These are phyloP conservation scores for Therioaphis trifolii DNA, from an alignment of 2,888 invertebrate species.

Conservation along the genomic window DNA sequence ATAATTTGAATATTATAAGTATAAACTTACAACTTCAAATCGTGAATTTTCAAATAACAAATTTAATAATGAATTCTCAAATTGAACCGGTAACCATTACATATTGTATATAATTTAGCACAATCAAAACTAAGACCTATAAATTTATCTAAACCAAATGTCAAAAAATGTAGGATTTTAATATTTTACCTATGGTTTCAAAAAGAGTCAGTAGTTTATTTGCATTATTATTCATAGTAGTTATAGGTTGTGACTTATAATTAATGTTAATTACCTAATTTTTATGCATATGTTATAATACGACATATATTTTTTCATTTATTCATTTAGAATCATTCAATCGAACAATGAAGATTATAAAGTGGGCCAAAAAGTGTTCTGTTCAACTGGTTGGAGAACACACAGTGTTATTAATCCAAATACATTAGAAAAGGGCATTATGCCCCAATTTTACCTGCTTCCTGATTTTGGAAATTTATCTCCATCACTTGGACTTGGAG, in stretches of 20 bases:
- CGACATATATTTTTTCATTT: background rate
- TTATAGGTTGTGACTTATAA: too few relatives aligned
- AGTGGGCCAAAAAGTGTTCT: slow-evolving; percentile 75
- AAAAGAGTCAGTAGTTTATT: too few relatives aligned
- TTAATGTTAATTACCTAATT: too few relatives aligned
- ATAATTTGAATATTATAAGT: background rate
- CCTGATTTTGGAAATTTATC: slow-evolving; percentile 75
- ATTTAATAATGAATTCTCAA: too few relatives aligned
- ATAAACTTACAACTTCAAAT: too few relatives aligned
- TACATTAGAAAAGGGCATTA: slow-evolving; percentile 48
- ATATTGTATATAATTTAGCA: too few relatives aligned
- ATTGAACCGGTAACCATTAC: too few relatives aligned
- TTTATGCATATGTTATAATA: background rate
- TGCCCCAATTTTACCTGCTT: slow-evolving; percentile 69
- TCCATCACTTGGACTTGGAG: slow-evolving; percentile 75
- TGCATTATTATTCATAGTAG: background rate
- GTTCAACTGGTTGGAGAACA: slow-evolving; percentile 78
- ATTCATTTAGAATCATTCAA: slow-evolving; percentile 74
- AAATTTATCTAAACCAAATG: too few relatives aligned
- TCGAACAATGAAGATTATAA: slow-evolving; percentile 77
- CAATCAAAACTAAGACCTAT: too few relatives aligned
- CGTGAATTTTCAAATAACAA: too few relatives aligned
- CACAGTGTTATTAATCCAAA: slow-evolving; percentile 71
- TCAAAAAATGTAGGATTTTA: too few relatives aligned
- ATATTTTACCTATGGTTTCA: too few relatives aligned